Percentiles rank a stretch among this genome's conserved stretches.
Conservation (phyloP, 1,140 invertebrate genomes). For the Nylanderia fulva region DNA sequence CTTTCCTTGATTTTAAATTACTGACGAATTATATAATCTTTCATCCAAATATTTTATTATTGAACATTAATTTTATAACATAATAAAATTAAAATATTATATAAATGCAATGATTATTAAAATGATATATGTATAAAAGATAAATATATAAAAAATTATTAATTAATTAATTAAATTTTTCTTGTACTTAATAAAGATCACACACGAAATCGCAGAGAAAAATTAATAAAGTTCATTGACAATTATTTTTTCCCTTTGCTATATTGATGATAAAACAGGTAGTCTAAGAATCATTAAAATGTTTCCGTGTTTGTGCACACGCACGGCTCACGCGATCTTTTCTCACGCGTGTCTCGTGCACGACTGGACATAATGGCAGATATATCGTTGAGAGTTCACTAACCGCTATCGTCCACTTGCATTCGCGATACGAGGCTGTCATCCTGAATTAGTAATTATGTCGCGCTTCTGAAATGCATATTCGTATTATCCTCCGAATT, state of each 20-base stretch:
- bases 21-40: no score
- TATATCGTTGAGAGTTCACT: constrained; percentile 57
- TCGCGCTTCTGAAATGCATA: constrained; percentile 72
- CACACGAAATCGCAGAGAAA: neutral
- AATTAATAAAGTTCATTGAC: neutral
- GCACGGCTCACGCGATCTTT: constrained; percentile 30
- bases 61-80: neutral
- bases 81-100: no score
- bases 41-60: neutral
- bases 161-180: neutral
- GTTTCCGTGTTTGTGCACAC: constrained; percentile 42
- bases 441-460: constrained; percentile 72
- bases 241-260: constrained; percentile 4
- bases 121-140: neutral
- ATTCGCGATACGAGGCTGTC: constrained; percentile 63
- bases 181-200: neutral
- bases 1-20: no score
- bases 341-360: constrained; percentile 12
- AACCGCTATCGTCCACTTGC: constrained; percentile 58
- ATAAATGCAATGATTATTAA: neutral
- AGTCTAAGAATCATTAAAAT: constrained; percentile 36
- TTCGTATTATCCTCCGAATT: constrained; percentile 78
- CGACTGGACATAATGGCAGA: neutral
- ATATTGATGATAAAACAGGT: neutral
- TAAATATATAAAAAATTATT: neutral